A percentile compares a stretch with the other conserved stretches of the same genome.
Evolutionary conservation across 2,797 vertebrate genomes (phyloP).

Genomic region (Urosaurus nigricauda): DNA sequence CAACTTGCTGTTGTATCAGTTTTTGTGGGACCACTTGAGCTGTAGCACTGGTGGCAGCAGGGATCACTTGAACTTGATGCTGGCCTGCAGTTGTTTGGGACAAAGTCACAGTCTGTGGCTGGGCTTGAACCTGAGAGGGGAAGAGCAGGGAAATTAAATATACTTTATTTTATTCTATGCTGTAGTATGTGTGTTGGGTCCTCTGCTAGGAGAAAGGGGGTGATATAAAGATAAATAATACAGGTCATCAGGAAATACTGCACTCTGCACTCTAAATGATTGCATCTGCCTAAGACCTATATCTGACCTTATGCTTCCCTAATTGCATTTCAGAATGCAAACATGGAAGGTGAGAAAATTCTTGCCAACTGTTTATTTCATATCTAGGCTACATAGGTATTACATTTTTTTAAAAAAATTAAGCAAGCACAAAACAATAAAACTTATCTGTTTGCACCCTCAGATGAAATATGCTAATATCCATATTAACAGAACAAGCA

Average conservation of each 20-base stretch:
- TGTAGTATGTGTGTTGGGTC: no score
- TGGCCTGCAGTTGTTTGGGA: conserved; percentile 85
- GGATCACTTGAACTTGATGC: conserved; percentile 90
- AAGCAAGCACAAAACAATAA: no score
- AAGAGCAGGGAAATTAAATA: conserved; percentile 13
- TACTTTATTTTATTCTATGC: neutral
- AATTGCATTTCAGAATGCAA: neutral
- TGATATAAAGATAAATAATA: neutral
- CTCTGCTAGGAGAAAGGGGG: no score
- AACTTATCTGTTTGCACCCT: no score
- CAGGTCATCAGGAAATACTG: neutral
- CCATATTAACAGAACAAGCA: no score
- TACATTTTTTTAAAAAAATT: no score
- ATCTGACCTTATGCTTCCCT: neutral
- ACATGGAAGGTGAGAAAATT: no score
- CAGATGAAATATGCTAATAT: no score
- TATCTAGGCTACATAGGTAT: no score
- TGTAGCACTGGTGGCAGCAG: conserved; percentile 81
- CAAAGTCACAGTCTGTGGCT: conserved; percentile 88
- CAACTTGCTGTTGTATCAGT: conserved; percentile 87
- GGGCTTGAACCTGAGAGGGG: conserved; percentile 80
- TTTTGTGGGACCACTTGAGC: conserved; percentile 91
- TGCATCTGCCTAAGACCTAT: neutral
- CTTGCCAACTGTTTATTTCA: no score
- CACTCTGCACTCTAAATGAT: neutral